These are phyloP conservation scores for Standfussiana lucernea DNA, from an alignment of 2,888 invertebrate species.

Conservation along the genomic window DNA sequence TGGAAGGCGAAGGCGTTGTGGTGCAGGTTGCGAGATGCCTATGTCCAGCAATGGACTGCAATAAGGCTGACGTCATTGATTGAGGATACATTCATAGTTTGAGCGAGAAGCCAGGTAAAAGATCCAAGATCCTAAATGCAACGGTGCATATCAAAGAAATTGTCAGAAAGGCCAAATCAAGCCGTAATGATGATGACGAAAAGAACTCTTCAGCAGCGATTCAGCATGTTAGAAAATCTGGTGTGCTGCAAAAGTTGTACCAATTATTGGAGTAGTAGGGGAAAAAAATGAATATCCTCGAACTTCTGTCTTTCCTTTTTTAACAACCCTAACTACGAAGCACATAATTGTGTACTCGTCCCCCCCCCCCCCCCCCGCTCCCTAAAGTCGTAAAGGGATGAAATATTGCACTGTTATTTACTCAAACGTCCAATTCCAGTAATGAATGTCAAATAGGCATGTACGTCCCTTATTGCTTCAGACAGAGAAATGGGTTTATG, in stretches of 20 bases:
- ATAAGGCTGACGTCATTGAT: background rate
- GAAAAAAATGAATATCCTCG: background rate
- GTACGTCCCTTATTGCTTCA: constrained; percentile 17
- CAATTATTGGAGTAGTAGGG: background rate
- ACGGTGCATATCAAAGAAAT: background rate
- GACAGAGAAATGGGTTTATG: constrained; percentile 12
- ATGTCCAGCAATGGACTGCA: too few relatives aligned
- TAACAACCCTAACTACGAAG: constrained; percentile 35
- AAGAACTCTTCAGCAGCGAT: too few relatives aligned
- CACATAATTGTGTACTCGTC: constrained; percentile 22
- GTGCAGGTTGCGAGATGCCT: background rate
- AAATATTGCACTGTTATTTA: constrained; percentile 52
- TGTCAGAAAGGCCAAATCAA: background rate
- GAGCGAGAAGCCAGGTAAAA: background rate
- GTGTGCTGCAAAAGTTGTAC: too few relatives aligned
- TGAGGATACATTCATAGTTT: background rate
- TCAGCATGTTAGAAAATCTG: too few relatives aligned
- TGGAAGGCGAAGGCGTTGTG: background rate
- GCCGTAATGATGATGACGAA: background rate
- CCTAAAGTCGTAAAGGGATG: constrained; percentile 45
- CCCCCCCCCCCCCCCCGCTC: too few relatives aligned
- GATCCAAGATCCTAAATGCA: background rate
- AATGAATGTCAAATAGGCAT: constrained; percentile 44
- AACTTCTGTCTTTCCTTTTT: background rate
- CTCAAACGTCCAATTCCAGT: constrained; percentile 44